Evolutionary conservation across 1,140 invertebrate genomes (phyloP).

Genomic region (Brachionus koreanus): DNA sequence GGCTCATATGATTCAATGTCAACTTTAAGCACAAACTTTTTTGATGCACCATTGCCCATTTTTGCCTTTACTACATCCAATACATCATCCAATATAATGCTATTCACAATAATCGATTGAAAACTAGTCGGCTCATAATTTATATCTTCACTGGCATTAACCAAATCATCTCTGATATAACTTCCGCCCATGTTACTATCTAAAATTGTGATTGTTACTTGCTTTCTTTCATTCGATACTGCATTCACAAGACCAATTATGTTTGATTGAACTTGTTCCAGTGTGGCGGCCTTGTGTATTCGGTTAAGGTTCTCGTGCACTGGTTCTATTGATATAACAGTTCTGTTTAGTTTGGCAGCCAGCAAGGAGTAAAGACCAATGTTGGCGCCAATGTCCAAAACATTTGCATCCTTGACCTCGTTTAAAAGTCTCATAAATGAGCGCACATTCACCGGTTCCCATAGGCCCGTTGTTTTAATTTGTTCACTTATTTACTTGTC

Average conservation of each 20-base stretch:
- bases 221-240: neutral
- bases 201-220: neutral
- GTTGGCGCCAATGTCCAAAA: constrained; percentile 36
- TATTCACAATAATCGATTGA: constrained; percentile 13
- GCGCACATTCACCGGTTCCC: constrained; percentile 28
- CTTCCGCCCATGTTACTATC: constrained; percentile 30
- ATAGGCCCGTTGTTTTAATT: constrained; percentile 1
- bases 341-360: constrained; percentile 7
- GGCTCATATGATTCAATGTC: constrained; percentile 37
- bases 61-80: constrained; percentile 4
- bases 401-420: neutral
- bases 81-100: neutral
- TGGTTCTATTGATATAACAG: constrained; percentile 35
- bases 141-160: neutral
- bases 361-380: constrained; percentile 18
- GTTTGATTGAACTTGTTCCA: constrained; percentile 1
- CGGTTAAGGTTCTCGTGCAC: constrained; percentile 2
- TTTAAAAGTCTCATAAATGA: neutral
- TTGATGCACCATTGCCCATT: neutral
- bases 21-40: constrained; percentile 33
- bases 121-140: neutral
- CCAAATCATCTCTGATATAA: neutral
- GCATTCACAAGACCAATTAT: constrained; percentile 15
- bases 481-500: constrained; percentile 32
- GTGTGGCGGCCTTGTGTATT: constrained; percentile 8